Conservation (phyloP, 2,888 invertebrate genomes). For the Drosophila histrio region DNA sequence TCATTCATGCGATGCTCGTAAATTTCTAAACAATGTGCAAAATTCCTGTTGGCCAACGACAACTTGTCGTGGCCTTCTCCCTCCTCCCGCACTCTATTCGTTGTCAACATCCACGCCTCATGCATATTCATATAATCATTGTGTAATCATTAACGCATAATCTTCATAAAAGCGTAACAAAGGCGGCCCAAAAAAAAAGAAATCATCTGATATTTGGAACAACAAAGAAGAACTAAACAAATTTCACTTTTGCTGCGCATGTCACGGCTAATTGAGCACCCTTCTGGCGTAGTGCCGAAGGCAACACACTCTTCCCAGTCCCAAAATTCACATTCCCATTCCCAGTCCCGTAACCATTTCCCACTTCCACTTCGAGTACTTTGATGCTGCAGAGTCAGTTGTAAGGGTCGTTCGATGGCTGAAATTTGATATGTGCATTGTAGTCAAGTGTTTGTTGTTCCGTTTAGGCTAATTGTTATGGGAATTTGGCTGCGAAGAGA, state of each 20-base stretch:
- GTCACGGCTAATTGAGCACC: slow-evolving; percentile 84
- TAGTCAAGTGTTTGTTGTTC: slow-evolving; percentile 79
- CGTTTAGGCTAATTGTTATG: slow-evolving; percentile 80
- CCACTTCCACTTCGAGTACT: slow-evolving; percentile 18
- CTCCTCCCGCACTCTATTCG: background rate
- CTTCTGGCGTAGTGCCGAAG: slow-evolving; percentile 79
- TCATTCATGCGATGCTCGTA: slow-evolving; percentile 51
- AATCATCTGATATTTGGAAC: slow-evolving; percentile 11
- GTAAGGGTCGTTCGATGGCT: slow-evolving; percentile 35
- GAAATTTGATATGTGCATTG: slow-evolving; percentile 78
- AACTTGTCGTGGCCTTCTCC: slow-evolving; percentile 51
- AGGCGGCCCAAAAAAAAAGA: slow-evolving; percentile 29
- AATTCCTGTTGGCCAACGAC: slow-evolving; percentile 53
- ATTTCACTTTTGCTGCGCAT: slow-evolving; percentile 75
- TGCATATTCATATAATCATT: slow-evolving; percentile 82
- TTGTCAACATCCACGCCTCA: slow-evolving; percentile 52
- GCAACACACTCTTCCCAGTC: slow-evolving; percentile 43
- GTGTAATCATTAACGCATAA: slow-evolving; percentile 82
- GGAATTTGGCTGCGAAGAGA: slow-evolving; percentile 65
- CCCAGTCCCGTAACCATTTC: background rate
- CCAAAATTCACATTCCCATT: slow-evolving; percentile 15
- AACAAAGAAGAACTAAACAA: slow-evolving; percentile 59
- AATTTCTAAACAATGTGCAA: slow-evolving; percentile 63
- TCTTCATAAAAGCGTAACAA: slow-evolving; percentile 72
- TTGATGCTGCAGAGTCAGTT: slow-evolving; percentile 32